Percentiles rank a stretch among this genome's conserved stretches.
These are phyloP conservation scores for Cyprinodon variegatus DNA, from an alignment of 2,113 vertebrate species.

Conservation along the genomic window DNA sequence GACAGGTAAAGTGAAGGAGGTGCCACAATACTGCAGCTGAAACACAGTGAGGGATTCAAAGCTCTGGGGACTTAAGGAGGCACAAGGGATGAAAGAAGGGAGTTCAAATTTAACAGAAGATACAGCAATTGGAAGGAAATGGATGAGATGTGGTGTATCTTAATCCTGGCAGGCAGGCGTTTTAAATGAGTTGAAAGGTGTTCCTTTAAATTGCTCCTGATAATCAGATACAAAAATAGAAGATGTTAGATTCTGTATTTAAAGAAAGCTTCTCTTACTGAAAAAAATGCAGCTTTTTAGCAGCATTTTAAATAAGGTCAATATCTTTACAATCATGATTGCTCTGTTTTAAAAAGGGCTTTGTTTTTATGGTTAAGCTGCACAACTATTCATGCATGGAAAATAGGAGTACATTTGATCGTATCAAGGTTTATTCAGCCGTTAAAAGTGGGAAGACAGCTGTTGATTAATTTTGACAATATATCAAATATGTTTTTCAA, in stretches of 20 bases:
- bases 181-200: neutral
- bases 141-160: neutral
- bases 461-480: neutral
- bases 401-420: neutral
- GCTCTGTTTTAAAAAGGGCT: neutral
- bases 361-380: neutral
- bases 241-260: neutral
- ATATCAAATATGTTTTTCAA: neutral
- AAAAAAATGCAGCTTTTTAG: neutral
- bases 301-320: neutral
- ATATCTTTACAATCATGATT: neutral
- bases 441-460: neutral
- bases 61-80: conserved; percentile 30
- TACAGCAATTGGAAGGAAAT: neutral
- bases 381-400: neutral
- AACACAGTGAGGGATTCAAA: conserved; percentile 63
- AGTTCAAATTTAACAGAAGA: neutral
- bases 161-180: conserved; percentile 18
- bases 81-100: conserved; percentile 16
- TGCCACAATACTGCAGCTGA: conserved; percentile 66
- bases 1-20: conserved; percentile 75
- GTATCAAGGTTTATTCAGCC: neutral
- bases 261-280: neutral
- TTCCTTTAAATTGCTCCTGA: neutral
- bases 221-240: neutral